phyloP scores from a whole-genome alignment of 2,888 invertebrate genomes.

The Chrysomela aeneicollis region DNA sequence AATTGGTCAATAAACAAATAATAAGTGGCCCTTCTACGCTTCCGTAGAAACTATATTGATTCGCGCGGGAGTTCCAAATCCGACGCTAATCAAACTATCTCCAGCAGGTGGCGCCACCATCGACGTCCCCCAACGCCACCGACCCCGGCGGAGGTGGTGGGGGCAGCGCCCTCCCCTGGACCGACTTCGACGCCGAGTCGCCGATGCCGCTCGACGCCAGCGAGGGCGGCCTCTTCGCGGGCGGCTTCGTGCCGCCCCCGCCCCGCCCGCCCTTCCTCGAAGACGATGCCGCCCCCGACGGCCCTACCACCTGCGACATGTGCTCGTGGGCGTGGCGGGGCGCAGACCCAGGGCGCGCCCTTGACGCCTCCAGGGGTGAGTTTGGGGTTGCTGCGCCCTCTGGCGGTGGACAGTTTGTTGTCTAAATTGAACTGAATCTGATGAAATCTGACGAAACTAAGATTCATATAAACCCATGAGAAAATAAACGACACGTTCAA shows the following conservation, averaged over 20 bases:
- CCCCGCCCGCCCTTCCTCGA: constrained; percentile 73
- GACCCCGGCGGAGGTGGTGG: constrained; percentile 28
- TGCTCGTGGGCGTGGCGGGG: constrained; percentile 77
- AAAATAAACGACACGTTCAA: too few species aligned
- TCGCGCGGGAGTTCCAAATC: too few species aligned
- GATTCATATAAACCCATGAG: too few species aligned
- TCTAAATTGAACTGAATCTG: too few species aligned
- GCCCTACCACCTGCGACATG: constrained; percentile 76
- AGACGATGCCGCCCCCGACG: constrained; percentile 70
- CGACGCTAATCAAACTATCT: background rate
- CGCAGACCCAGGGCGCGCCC: constrained; percentile 48
- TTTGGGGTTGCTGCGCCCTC: too few species aligned
- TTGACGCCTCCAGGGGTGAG: constrained; percentile 70
- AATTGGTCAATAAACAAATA: too few species aligned
- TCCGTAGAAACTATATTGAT: too few species aligned
- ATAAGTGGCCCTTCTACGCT: too few species aligned
- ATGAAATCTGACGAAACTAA: too few species aligned
- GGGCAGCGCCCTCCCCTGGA: constrained; percentile 43
- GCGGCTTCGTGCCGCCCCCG: constrained; percentile 72
- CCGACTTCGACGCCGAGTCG: constrained; percentile 47
- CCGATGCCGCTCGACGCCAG: constrained; percentile 53
- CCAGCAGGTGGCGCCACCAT: constrained; percentile 49
- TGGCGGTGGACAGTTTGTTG: too few species aligned
- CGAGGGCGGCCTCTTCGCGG: constrained; percentile 58
- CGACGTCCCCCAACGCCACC: constrained; percentile 39